These are phyloP conservation scores for Lasiommata megera DNA, from an alignment of 2,888 invertebrate genomes.

Conservation along the genomic window DNA sequence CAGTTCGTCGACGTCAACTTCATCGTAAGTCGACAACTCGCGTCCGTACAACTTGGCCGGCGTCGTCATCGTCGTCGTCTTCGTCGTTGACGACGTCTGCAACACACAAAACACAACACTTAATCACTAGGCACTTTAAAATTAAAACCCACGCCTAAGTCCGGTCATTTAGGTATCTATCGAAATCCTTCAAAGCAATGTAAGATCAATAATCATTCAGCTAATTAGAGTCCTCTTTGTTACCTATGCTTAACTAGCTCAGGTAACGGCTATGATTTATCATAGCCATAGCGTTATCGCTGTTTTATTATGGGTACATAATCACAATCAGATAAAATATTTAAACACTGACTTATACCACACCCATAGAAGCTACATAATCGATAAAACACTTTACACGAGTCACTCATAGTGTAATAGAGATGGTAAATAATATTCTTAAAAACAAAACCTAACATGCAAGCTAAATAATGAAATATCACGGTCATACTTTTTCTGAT, in stretches of 20 bases:
- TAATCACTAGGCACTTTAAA: conserved; percentile 15
- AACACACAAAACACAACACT: conserved; percentile 49
- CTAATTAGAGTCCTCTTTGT: neutral
- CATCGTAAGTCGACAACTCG: conserved; percentile 94
- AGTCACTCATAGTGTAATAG: neutral
- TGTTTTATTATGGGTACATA: neutral
- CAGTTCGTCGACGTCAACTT: conserved; percentile 97
- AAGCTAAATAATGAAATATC: neutral
- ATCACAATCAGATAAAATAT: conserved; percentile 4
- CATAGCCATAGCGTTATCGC: neutral
- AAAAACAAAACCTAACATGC: neutral
- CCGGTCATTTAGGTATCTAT: neutral
- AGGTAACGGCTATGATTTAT: neutral
- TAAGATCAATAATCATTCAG: neutral
- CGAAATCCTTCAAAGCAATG: neutral
- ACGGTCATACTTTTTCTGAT: conserved; percentile 16
- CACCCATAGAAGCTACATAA: conserved; percentile 55
- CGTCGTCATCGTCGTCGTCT: conserved; percentile 94
- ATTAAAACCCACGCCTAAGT: neutral
- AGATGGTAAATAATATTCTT: neutral
- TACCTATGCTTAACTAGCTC: neutral
- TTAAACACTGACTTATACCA: conserved; percentile 49
- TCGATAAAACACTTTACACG: conserved; percentile 33
- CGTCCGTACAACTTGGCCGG: conserved; percentile 94
- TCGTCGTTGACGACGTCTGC: conserved; percentile 94